Evolutionary conservation across 2,797 vertebrate species (phyloP), one percentile per base, ranked within the genome.

Genomic region (Spea hammondii): DNA sequence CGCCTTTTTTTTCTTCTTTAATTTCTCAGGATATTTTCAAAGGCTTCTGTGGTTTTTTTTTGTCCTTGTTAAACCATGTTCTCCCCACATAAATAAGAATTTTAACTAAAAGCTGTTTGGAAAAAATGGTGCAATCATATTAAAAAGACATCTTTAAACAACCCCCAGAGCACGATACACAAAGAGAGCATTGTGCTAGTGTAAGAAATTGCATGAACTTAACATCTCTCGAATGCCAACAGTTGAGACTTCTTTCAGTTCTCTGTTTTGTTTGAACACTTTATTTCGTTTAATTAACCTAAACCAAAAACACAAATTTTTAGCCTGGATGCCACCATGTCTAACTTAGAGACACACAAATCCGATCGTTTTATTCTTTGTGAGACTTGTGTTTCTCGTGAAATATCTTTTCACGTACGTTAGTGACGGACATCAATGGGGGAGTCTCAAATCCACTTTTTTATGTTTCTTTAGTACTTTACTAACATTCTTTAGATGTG

Each of bases 101-200:
- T 32, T 64, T 78, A 8, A 7, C 46, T 78, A 80, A 51, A 51
- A 57, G 76, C 79, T 79, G 53, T 85, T 86, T 81, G 78, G 78
- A 88, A 87, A 86, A 84, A 7, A 51, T 71, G 66, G 73, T 54
- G 85, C 17, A 72, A 1, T 85, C 53, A 74, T 82, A 70, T 81
- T 88, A 86, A 92, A 86, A 88, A 88, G 85, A 87, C 82, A 85
- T 83, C 86, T 87, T 88, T 90, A 88, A 91, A 89, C 60, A 84
- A 79, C 77, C 50, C 86, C 85, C 88, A 88, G 89, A 79, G 82
- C 83, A 86, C n/a, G 13, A 57, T 77, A 87, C 87, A 92, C 88
- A 93, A 89, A 88, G 77, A 65, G 75, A 78, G 5, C 82, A 89
- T 85, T 94, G 67, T 94, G 86, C 89, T 88, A 81, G 83, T 83